Percentiles rank a stretch among this genome's conserved stretches.
phyloP scores from a whole-genome alignment of 2,888 invertebrate species.

The Notocelia uddmanniana region DNA sequence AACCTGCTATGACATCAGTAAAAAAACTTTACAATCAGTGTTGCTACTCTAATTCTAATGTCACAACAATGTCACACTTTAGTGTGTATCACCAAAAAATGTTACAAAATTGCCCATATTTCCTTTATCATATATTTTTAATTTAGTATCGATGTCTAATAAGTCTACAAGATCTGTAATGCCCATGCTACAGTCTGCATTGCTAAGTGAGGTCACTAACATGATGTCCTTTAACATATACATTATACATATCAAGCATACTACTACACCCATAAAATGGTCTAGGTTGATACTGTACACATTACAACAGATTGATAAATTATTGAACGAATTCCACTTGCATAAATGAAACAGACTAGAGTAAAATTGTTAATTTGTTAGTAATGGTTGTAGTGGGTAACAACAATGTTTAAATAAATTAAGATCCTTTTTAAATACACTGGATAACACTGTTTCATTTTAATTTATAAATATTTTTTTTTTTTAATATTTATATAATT shows the following conservation, averaged over 20 bases:
- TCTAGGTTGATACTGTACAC: not conserved
- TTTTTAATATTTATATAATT: too few relatives aligned
- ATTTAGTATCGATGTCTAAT: not conserved
- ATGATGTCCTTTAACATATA: slow-evolving; percentile 17
- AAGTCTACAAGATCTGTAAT: not conserved
- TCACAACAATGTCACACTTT: not conserved
- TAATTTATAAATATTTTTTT: too few relatives aligned
- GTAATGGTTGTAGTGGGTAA: too few relatives aligned
- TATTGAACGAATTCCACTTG: not conserved
- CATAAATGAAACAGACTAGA: too few relatives aligned
- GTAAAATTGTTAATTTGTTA: too few relatives aligned
- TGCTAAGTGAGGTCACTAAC: slow-evolving; percentile 13
- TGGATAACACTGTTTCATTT: too few relatives aligned
- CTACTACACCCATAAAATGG: slow-evolving; percentile 13
- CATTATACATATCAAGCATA: slow-evolving; percentile 15
- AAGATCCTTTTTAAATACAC: too few relatives aligned
- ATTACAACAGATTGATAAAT: not conserved
- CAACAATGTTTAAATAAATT: too few relatives aligned
- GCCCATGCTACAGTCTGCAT: not conserved
- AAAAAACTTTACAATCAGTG: not conserved
- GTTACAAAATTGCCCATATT: not conserved
- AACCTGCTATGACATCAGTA: not conserved
- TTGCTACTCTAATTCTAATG: not conserved
- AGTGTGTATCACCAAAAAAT: not conserved
- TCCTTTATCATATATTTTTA: not conserved